Evolutionary conservation across 2,797 vertebrate genomes (phyloP), one percentile per base, ranked within the genome.

Genomic region (Philypnodon macrostomus): DNA sequence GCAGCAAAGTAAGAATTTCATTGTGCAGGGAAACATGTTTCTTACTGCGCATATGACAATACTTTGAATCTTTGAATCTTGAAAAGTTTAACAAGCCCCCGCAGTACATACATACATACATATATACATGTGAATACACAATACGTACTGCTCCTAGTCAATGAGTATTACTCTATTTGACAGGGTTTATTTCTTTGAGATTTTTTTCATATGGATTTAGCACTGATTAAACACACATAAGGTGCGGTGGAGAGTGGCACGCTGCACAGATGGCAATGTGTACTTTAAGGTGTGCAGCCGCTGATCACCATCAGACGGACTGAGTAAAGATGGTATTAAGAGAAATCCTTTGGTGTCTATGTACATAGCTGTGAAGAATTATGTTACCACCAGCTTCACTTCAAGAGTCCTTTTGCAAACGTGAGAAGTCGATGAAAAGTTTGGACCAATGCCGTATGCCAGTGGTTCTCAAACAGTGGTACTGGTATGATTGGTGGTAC

Each of bases 371-470:
- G 46, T 26, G 36, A 38, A 32, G 6, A 41, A 36, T 52, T 50
- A 46, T 61, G 52, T 41, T 35, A 63, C 34, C 38, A 47, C 39
- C 50, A 19, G 45, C 52, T 67, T 63, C 33, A 16, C 37, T 14
- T 51, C 27, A 37, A 53, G 52, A 60, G 57, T 21, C n/a, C 18
- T 47, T 33, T 9, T 2, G 14, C 2, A 42, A n/a, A 27, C 27
- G 13, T 16, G 7, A n/a, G 13, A 4, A 7, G 14, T 42, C 23
- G 27, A 23, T 33, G 30, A 46, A 51, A 53, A 9, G 29, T 54
- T 52, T 69, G 56, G 39, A 41, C 31, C 11, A 33, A 48, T 6
- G 11, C 53, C 49, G 72, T 59, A 77, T 76, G 73, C 65, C 27
- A 24, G 36, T 3, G 12, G 10, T 11, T 38, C 18, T 38, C 36